Evolutionary conservation across 2,888 invertebrate species (phyloP), one percentile per base, ranked within the genome.

Genomic region (Eulithis testata): DNA sequence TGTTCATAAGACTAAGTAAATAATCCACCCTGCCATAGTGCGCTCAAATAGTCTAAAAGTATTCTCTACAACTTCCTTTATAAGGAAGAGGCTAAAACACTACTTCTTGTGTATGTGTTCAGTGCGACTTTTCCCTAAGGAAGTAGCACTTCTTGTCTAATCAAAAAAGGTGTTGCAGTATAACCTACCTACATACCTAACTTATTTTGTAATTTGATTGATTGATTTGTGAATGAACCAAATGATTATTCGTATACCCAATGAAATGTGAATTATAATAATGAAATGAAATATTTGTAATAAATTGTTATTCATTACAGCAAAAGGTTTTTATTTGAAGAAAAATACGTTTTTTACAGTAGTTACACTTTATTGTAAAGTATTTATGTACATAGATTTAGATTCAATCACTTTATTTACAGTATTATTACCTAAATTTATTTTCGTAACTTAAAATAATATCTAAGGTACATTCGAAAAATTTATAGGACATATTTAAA

Each of bases 291-390:
- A 70, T 77, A 75, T 76, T 40, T 76, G 69, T 76, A 84, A 83
- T 85, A 85, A 87, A 86, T 82, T 88, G 85, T 86, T 87, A 84
- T 82, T 78, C 73, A 83, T 82, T 80, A 76, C 65, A 65, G 67
- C 4, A 45, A 12, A 45, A 11, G 57, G 5, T 8, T 63, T 63
- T 55, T 6, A 44, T 47, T 50, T 43, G 4, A 36, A 47, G 14
- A 50, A 43, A 51, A 43, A 51, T 21, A 21, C 21, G 21, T 21
- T 21, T 21, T 21, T 21, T 21, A 21, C 21, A 21, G 21, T 21
- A 21, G 2, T 21, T 53, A 40, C 54, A 61, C 51, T 75, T 75
- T 72, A 74, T 73, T 75, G 56, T 66, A 72, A 71, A 66, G 57
- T 73, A 72, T 75, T 73, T 21, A 21, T 21, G 21, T 74, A 75